Base-by-base conservation (phyloP, 2,797 vertebrate genomes). In the Clarias platycephalus region DNA sequence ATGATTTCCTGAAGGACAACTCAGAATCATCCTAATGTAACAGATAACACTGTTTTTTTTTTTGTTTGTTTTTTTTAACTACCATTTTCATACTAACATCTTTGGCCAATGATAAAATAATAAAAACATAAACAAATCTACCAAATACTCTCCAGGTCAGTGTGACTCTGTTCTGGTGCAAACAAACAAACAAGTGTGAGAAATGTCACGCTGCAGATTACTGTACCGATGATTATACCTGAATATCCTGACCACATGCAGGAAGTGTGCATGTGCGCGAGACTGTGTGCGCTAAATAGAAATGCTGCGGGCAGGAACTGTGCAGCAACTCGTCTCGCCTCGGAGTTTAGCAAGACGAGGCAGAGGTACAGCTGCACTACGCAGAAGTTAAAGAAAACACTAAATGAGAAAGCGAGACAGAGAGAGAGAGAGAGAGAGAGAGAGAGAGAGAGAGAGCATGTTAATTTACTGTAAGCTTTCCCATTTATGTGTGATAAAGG, bases 211-310 rank as follows among this genome's bases (percentile, higher is more conserved):
- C 49, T 28, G 49, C 72, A 75, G 28, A 18, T 34, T 34, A 20
- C 3, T 31, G 72, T n/a, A 1, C 24, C 6, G 40, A 34, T 3
- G 31, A 37, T 7, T 40, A 24, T 57, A n/a, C 18, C 34, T 71
- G 75, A 70, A 44, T 53, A 53, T 57, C 63, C 55, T 80, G 55
- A 85, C 75, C 82, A 44, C 86, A 82, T 7, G 13, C 15, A 3
- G 58, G 76, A 79, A 79, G 16, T 76, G 40, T 28, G 34, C 13
- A 79, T 31, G 49, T 20, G 22, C 62, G 75, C 8, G 34, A 68
- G 71, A 68, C 58, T 9, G 12, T 0, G 16, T 71, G 28, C 15
- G 10, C 16, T 18, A 89, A 81, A 84, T 26, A 84, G 57, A 84
- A 6, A 49, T 20, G 31, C 34, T 20, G 58, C 31, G 26, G 70